phyloP scores from a whole-genome alignment of 2,113 vertebrate species.

The Pachycephala philippinensis region DNA sequence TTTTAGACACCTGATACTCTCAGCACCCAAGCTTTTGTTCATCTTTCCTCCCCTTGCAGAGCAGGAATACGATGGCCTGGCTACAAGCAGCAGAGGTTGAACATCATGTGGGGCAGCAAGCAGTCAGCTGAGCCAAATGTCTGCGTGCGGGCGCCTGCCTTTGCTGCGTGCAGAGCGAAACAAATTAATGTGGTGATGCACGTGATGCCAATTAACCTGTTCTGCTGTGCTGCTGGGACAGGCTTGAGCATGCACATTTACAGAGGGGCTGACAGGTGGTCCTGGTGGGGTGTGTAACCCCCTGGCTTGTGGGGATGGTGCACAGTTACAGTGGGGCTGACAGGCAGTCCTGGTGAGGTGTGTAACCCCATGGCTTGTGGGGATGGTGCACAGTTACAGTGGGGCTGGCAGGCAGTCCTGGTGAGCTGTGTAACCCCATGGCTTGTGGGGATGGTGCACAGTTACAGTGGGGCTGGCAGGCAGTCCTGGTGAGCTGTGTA shows the following conservation, averaged over 20 bases:
- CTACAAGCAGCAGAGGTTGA: neutral
- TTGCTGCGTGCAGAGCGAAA: neutral
- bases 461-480: no score
- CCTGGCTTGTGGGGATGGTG: no score
- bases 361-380: no score
- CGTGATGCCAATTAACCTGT: neutral
- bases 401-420: no score
- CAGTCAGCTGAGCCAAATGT: neutral
- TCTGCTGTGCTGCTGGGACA: neutral
- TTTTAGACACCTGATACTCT: neutral
- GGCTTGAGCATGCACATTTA: neutral
- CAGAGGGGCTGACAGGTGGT: no score
- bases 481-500: no score
- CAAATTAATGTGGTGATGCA: neutral
- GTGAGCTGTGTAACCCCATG: no score
- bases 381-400: no score
- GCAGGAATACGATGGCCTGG: neutral
- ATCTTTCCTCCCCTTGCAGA: neutral
- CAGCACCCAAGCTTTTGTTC: neutral
- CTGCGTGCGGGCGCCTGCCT: neutral
- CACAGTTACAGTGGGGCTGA: no score
- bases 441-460: no score
- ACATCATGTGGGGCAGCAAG: accelerated
- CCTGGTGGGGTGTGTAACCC: no score
- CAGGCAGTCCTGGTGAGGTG: no score